Percentiles rank a stretch among this genome's conserved stretches.
These are phyloP conservation scores for Papilio demoleus DNA, from an alignment of 2,888 invertebrate genomes.

Conservation along the genomic window DNA sequence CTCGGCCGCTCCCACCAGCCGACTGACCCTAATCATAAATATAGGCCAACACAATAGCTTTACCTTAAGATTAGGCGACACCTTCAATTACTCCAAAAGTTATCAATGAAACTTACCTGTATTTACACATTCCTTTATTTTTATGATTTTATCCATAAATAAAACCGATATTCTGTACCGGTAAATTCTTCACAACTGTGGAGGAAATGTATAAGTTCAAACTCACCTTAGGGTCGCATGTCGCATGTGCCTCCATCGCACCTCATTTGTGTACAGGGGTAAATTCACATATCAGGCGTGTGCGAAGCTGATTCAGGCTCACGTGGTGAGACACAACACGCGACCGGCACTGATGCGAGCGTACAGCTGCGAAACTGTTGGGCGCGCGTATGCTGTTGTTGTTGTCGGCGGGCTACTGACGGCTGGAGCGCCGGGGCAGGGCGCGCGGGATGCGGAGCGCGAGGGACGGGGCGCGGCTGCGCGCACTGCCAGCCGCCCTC, in stretches of 20 bases:
- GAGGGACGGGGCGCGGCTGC: constrained; percentile 71
- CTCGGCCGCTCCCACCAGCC: constrained; percentile 72
- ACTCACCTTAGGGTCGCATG: constrained; percentile 81
- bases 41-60: constrained; percentile 39
- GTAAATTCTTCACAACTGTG: constrained; percentile 30
- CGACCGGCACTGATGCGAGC: constrained; percentile 54
- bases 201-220: constrained; percentile 37
- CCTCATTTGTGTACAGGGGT: constrained; percentile 64
- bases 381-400: constrained; percentile 63
- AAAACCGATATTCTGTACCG: neutral
- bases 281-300: constrained; percentile 68
- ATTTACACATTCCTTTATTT: constrained; percentile 14
- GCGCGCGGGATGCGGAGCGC: constrained; percentile 54
- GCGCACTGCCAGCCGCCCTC: constrained; percentile 60
- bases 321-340: constrained; percentile 64
- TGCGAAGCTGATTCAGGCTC: constrained; percentile 48
- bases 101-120: constrained; percentile 22
- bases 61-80: constrained; percentile 29
- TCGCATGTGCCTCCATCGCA: constrained; percentile 62
- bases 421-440: constrained; percentile 58
- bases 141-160: neutral
- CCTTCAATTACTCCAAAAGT: constrained; percentile 4
- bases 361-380: constrained; percentile 50
- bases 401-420: constrained; percentile 53
- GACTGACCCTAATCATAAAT: constrained; percentile 45